Base-by-base conservation (phyloP, 2,888 invertebrate species). In the Aspidiotus destructor region DNA sequence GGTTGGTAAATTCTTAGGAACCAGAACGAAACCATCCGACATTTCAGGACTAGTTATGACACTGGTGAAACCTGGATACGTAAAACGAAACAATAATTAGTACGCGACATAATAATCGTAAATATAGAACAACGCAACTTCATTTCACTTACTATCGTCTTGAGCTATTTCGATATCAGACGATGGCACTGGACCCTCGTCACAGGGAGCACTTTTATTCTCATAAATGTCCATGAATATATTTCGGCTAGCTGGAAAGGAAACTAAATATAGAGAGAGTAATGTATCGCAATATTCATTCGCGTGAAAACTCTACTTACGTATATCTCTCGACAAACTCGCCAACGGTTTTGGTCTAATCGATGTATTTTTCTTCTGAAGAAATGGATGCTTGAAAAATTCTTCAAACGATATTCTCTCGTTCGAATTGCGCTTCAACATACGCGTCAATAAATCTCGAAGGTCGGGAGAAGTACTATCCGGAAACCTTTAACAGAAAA, bases 351-450 rank as follows among this genome's bases (percentile, higher is more conserved):
- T 82, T 76, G 78, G 81, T 75, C 76, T 81, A 75, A 74, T 81
- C 73, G 77, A 80, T 3, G 72, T 71, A 40, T 70, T 84, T 74
- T 76, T 83, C 77, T 88, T 84, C 77, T 87, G 86, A 73, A 91
- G 81, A 81, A 98, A 99, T 61, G 89, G 85, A 80, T 99, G 98
- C 77, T 85, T 86, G 82, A 98, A 98, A 81, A 99, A 98, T 71
- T 87, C 86, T 75, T 95, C 93, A 79, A 98, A 99, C 71, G 92
- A 88, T 83, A 99, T 93, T 73, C 99, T 84, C 77, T 99, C 97
- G 76, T 87, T 86, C 61, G 98, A 89, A 79, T 92, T 96, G 72
- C 97, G 85, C 73, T 93, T 88, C 74, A 99, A 80, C 71, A 99
- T 82, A 60, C 91, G 88, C 76, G 86, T 83, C 72, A 99, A 81